phyloP scores from a whole-genome alignment of 2,888 invertebrate genomes.

The Drosophila kambysellisi region DNA sequence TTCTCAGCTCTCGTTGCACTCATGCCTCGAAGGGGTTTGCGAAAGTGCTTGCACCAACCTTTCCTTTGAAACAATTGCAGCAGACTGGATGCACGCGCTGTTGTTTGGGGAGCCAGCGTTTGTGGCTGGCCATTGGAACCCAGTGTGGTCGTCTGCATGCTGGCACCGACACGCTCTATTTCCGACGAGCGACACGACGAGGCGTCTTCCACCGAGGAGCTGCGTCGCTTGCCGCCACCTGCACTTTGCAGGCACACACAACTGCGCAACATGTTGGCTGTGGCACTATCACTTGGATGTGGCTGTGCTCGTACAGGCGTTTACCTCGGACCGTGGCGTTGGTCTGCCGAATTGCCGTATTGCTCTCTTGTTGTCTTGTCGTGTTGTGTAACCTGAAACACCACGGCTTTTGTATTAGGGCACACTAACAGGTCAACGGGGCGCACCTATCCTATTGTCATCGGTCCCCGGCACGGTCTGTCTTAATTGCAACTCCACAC shows the following conservation, averaged over 20 bases:
- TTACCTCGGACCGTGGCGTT: slow-evolving; percentile 26
- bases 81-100: slow-evolving; percentile 80
- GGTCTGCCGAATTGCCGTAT: neutral
- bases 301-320: slow-evolving; percentile 13
- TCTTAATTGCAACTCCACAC: slow-evolving; percentile 61
- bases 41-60: slow-evolving; percentile 89
- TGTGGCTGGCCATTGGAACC: slow-evolving; percentile 69
- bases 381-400: slow-evolving; percentile 36
- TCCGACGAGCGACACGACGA: slow-evolving; percentile 85
- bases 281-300: slow-evolving; percentile 7
- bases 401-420: slow-evolving; percentile 1
- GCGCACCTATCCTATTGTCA: slow-evolving; percentile 39
- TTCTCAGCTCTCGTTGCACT: slow-evolving; percentile 92
- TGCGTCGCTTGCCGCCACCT: slow-evolving; percentile 82
- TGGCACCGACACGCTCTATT: slow-evolving; percentile 84
- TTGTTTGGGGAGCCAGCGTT: slow-evolving; percentile 53
- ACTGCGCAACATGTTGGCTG: slow-evolving; percentile 82
- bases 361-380: neutral
- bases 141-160: slow-evolving; percentile 64
- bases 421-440: slow-evolving; percentile 46
- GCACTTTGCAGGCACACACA: slow-evolving; percentile 84
- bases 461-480: slow-evolving; percentile 35
- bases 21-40: slow-evolving; percentile 88
- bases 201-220: slow-evolving; percentile 85
- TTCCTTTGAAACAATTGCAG: slow-evolving; percentile 85